Percentiles rank a stretch among this genome's conserved stretches.
Evolutionary conservation across 2,113 vertebrate genomes (phyloP).

Genomic region (Hassar affinis): DNA sequence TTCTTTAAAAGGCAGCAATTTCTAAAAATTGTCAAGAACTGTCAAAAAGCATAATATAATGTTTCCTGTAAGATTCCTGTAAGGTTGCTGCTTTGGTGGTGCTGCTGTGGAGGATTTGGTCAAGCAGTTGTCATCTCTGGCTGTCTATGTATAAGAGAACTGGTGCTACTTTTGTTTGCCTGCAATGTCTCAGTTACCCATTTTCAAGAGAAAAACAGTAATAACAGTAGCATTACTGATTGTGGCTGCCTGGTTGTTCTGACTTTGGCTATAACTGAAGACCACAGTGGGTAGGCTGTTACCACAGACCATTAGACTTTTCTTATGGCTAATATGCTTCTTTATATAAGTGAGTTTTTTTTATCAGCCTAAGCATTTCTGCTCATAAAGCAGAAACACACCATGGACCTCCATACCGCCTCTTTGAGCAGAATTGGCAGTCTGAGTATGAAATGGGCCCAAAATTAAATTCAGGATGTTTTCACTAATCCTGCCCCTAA

Average conservation of each 20-base stretch:
- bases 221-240: conserved; percentile 14
- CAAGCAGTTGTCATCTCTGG: neutral
- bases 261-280: neutral
- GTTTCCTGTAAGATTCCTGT: conserved; percentile 49
- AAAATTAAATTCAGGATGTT: conserved; percentile 57
- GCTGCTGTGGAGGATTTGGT: conserved; percentile 1
- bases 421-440: conserved; percentile 13
- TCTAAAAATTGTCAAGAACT: conserved; percentile 54
- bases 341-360: conserved; percentile 18
- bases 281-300: conserved; percentile 22
- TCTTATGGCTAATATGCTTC: conserved; percentile 18
- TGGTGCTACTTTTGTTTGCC: neutral
- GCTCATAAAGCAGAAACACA: conserved; percentile 18
- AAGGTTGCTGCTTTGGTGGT: conserved; percentile 39
- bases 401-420: neutral
- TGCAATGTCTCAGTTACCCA: neutral
- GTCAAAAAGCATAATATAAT: conserved; percentile 59
- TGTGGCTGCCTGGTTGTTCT: conserved; percentile 1
- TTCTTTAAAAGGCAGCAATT: conserved; percentile 59
- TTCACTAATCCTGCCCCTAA: conserved; percentile 59
- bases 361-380: conserved; percentile 18
- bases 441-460: conserved; percentile 40
- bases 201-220: conserved; percentile 20
- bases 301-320: conserved; percentile 24
- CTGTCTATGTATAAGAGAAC: neutral